Evolutionary conservation across 2,113 vertebrate genomes (phyloP).

Genomic region (Plestiodon gilberti): DNA sequence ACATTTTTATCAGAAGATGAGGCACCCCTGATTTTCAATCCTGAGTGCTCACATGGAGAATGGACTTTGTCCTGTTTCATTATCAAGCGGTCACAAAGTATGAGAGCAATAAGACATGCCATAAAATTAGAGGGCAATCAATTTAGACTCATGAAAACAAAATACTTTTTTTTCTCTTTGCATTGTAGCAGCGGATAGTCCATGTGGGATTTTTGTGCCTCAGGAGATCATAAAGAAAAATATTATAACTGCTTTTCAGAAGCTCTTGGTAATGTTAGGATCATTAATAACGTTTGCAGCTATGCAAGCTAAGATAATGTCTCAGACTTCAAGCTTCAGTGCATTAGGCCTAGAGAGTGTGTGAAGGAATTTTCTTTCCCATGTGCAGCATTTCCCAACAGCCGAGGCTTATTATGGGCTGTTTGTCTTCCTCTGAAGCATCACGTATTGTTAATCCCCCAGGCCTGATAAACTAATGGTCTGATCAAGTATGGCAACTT

Average conservation of each 20-base stretch:
- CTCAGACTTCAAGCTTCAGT: constrained; percentile 36
- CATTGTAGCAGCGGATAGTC: background rate
- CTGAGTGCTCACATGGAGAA: background rate
- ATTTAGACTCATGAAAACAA: constrained; percentile 23
- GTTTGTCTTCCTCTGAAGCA: constrained; percentile 43
- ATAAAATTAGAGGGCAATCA: constrained; percentile 28
- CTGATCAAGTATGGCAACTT: background rate
- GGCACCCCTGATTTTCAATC: background rate
- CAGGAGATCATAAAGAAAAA: constrained; percentile 32
- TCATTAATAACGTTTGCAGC: constrained; percentile 46
- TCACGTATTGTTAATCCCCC: background rate
- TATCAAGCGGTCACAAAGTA: background rate
- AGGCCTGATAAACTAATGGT: constrained; percentile 12
- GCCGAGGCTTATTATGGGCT: background rate
- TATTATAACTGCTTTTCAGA: constrained; percentile 25
- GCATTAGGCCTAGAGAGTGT: constrained; percentile 3
- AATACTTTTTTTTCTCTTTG: background rate
- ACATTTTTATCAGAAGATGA: too few species aligned
- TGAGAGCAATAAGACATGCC: background rate
- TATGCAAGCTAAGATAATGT: constrained; percentile 28
- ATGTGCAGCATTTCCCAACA: constrained; percentile 23
- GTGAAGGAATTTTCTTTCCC: constrained; percentile 21
- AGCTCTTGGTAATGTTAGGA: constrained; percentile 21
- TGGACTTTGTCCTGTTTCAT: background rate
- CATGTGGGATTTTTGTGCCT: background rate